Conservation (phyloP, 2,888 invertebrate genomes). For the Drosophila anomalata region DNA sequence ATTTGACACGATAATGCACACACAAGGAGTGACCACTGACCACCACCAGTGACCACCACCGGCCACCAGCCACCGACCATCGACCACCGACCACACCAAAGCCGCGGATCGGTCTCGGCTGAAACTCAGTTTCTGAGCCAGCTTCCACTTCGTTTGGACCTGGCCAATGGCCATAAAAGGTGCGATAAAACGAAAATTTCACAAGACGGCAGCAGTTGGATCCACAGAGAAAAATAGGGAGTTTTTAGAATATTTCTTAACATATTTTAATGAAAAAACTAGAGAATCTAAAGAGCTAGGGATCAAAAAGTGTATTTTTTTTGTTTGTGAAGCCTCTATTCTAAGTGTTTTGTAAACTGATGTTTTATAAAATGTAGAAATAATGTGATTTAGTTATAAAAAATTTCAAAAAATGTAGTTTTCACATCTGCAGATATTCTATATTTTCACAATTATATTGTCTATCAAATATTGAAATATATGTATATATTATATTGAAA, state of each 20-base stretch:
- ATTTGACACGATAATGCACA: constrained; percentile 75
- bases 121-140: constrained; percentile 22
- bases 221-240: constrained; percentile 26
- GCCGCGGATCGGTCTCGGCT: neutral
- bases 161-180: constrained; percentile 69
- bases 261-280: no score
- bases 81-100: constrained; percentile 19
- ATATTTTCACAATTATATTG: neutral
- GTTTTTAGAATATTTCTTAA: neutral
- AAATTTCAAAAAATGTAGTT: no score
- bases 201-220: constrained; percentile 56
- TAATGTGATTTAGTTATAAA: no score
- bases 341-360: no score
- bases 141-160: constrained; percentile 41
- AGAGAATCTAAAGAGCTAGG: no score
- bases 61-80: neutral
- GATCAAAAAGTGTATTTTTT: no score
- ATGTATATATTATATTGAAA: no score
- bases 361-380: no score
- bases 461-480: no score
- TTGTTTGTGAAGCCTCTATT: no score
- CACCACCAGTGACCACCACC: constrained; percentile 2
- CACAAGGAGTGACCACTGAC: constrained; percentile 57
- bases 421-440: neutral
- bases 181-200: constrained; percentile 79